Evolutionary conservation across 2,113 vertebrate genomes (phyloP).

Genomic region (Eretmochelys imbricata): DNA sequence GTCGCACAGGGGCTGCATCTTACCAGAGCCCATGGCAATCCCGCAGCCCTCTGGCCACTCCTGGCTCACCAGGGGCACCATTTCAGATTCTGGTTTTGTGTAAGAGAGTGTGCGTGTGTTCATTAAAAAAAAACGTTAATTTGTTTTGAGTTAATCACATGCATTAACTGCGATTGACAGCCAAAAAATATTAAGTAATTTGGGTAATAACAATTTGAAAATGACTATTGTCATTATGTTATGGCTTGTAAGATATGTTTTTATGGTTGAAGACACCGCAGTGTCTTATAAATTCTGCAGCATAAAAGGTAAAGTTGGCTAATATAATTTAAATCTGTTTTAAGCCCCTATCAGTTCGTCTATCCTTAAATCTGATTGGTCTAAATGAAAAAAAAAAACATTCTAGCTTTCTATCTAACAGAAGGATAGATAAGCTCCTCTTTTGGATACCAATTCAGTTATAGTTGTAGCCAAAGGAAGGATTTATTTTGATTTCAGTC

Average conservation of each 20-base stretch:
- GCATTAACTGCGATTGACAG: too few species aligned
- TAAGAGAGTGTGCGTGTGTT: too few species aligned
- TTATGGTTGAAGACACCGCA: neutral
- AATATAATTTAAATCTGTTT: neutral
- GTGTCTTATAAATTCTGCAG: neutral
- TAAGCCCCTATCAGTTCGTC: neutral
- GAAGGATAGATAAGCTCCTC: neutral
- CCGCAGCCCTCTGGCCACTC: too few species aligned
- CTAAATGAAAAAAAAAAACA: neutral
- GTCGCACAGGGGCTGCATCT: too few species aligned
- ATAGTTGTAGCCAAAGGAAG: neutral
- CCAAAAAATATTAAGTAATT: neutral
- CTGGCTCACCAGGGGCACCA: too few species aligned
- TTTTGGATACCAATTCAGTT: fast-evolving
- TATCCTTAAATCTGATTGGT: neutral
- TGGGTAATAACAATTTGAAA: neutral
- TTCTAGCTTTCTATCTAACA: neutral
- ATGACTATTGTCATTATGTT: neutral
- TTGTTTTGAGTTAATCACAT: too few species aligned
- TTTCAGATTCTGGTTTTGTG: too few species aligned
- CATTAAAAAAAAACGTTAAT: too few species aligned
- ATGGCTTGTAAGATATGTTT: neutral
- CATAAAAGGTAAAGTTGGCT: neutral
- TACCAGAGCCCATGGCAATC: too few species aligned
- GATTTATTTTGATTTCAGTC: fast-evolving